Conservation (phyloP, 1,140 invertebrate species). For the Eumaeus atala region DNA sequence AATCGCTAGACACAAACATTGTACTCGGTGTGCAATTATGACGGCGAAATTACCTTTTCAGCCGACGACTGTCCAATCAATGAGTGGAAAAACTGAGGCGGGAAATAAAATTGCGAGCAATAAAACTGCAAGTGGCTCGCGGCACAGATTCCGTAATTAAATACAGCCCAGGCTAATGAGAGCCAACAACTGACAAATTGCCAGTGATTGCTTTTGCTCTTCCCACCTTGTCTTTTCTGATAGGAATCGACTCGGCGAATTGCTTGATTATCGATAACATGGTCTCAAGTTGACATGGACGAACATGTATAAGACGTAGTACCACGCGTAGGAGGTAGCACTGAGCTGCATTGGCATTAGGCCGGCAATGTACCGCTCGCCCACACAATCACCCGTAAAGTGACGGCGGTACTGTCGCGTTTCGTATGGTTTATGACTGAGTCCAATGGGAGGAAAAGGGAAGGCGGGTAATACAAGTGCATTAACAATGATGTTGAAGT, state of each 20-base stretch:
- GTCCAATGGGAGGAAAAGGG: no score
- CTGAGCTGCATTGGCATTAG: no score
- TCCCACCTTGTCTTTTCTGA: not conserved
- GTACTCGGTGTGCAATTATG: not conserved
- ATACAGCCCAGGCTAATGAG: slow-evolving; percentile 29
- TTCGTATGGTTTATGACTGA: no score
- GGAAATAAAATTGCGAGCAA: slow-evolving; percentile 17
- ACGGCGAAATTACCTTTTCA: not conserved
- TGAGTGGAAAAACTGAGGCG: slow-evolving; percentile 3
- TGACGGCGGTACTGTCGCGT: no score
- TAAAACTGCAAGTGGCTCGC: slow-evolving; percentile 23
- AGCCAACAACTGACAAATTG: slow-evolving; percentile 32
- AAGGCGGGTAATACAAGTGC: no score
- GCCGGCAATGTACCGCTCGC: no score
- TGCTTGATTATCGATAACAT: not conserved
- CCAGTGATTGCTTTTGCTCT: slow-evolving; percentile 22
- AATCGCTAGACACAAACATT: not conserved
- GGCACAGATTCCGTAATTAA: slow-evolving; percentile 27
- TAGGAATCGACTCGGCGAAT: not conserved
- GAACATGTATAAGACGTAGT: no score
- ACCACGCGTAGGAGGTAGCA: no score
- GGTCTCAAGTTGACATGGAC: not conserved
- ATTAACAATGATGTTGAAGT: no score
- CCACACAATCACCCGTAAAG: no score
- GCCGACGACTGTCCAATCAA: not conserved